Percentiles rank a stretch among this genome's conserved stretches.
Evolutionary conservation across 2,113 vertebrate species (phyloP).

Genomic region (Oryzias celebensis): DNA sequence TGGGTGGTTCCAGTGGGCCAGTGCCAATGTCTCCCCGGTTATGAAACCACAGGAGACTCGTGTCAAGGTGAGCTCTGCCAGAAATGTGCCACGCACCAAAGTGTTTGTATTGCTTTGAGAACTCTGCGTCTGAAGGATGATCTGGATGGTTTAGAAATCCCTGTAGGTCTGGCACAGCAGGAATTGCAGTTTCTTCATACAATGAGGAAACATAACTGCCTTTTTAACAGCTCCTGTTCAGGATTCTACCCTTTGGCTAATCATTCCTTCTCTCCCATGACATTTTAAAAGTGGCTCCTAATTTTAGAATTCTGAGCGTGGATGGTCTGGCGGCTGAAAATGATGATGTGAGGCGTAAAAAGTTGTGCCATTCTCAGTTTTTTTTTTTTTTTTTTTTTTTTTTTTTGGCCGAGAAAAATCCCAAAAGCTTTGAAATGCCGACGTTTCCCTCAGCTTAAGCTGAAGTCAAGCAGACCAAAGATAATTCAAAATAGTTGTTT

Average conservation of each 20-base stretch:
- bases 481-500: too few species aligned
- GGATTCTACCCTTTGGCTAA: constrained; percentile 44
- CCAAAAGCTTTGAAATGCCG: neutral
- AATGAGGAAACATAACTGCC: neutral
- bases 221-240: constrained; percentile 6
- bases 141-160: constrained; percentile 39
- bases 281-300: too few species aligned
- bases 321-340: constrained; percentile 26
- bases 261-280: constrained; percentile 19
- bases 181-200: constrained; percentile 14
- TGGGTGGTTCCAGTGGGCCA: constrained; percentile 93
- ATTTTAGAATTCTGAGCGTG: neutral
- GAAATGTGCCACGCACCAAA: constrained; percentile 20
- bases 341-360: constrained; percentile 22
- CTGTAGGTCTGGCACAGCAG: constrained; percentile 19
- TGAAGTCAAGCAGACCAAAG: too few species aligned
- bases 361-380: constrained; percentile 4
- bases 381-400: neutral
- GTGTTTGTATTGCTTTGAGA: constrained; percentile 32
- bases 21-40: constrained; percentile 87
- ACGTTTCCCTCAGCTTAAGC: too few species aligned
- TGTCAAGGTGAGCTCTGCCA: constrained; percentile 84
- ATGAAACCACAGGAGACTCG: constrained; percentile 78
- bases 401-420: neutral
- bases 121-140: constrained; percentile 37